phyloP scores from a whole-genome alignment of 23 tunicate species.

The Corella eumyota region DNA sequence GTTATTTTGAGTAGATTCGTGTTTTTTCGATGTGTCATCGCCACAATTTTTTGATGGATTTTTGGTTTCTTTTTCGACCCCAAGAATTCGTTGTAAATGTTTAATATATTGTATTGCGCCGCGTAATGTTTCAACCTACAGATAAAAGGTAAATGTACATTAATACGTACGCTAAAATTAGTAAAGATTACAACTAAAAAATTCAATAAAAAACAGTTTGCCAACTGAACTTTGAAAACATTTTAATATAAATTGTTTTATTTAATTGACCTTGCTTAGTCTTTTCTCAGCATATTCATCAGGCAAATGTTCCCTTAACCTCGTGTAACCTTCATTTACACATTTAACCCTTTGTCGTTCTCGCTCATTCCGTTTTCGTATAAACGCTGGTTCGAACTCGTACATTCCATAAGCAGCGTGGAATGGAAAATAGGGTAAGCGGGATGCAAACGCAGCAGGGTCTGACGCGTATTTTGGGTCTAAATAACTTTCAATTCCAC shows the following conservation, averaged over 20 bases:
- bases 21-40: neutral
- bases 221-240: no score
- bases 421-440: conserved; percentile 68
- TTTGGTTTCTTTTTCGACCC: conserved; percentile 31
- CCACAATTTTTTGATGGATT: neutral
- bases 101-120: conserved; percentile 82
- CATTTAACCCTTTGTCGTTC: conserved; percentile 91
- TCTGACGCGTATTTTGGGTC: conserved; percentile 80
- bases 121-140: conserved; percentile 81
- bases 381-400: conserved; percentile 88
- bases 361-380: conserved; percentile 86
- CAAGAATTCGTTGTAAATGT: conserved; percentile 47
- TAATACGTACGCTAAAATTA: neutral
- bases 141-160: no score
- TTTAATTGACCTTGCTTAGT: conserved; percentile 58
- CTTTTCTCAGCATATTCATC: conserved; percentile 82
- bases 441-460: conserved; percentile 74
- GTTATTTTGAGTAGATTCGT: neutral
- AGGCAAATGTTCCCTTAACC: conserved; percentile 81
- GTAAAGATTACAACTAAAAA: no score
- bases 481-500: conserved; percentile 79
- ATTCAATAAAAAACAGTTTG: no score
- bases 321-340: conserved; percentile 88
- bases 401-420: conserved; percentile 68
- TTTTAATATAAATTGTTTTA: neutral